Evolutionary conservation across 2,797 vertebrate genomes (phyloP), one percentile per base, ranked within the genome.

Genomic region (Cuniculus paca): DNA sequence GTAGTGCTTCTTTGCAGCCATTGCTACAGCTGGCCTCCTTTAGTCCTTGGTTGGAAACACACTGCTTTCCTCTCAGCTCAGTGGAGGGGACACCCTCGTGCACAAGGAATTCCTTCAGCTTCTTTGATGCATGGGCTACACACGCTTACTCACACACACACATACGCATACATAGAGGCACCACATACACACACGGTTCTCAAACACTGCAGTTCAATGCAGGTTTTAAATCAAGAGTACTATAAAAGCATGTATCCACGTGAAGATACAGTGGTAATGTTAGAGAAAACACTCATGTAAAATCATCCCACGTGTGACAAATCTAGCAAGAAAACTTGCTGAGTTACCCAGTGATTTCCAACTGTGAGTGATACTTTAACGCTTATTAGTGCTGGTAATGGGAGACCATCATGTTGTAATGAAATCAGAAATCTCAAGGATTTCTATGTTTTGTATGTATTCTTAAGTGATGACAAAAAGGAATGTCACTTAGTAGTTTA

Each of bases 401-500:
- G 54, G 74, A 86, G 3, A 88, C 11, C 5, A n/a, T 77, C 52
- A 84, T 75, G 61, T 36, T 22, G 70, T 78, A 72, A 39, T 77
- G 10, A 90, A 92, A 88, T 81, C 50, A 88, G 90, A 28, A 72
- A 70, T 26, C 8, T 39, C 80, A 56, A 28, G 77, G 19, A 88
- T 93, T 75, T 97, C 24, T 93, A 0, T 63, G 60, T 86, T 93
- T 89, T 26, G 87, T 31, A 45, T 22, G 20, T 86, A 13, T 74
- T 91, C 42, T 79, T 94, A 91, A 90, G 36, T 88, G 77, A 19
- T 84, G 4, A 77, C 31, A 68, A 81, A 78, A 88, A 72, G 24
- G 65, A 75, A 80, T 90, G n/a, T 65, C 20, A 85, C 79, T 93
- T 94, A 78, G 24, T 78, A 72, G 34, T 94, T 92, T 85, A 10